Evolutionary conservation across 2,888 invertebrate genomes (phyloP).

Genomic region (Tipula confusa): DNA sequence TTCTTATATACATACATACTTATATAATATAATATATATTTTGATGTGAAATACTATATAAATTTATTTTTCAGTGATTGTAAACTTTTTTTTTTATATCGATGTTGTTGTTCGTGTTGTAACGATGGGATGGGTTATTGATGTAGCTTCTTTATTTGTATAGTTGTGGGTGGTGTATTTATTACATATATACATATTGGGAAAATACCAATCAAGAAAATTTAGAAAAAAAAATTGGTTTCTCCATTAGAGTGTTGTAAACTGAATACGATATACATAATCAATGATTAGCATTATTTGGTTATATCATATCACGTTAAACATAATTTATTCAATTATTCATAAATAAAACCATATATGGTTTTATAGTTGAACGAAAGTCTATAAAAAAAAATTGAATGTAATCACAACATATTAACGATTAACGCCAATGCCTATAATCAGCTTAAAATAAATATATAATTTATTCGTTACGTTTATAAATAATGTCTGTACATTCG

Average conservation of each 20-base stretch:
- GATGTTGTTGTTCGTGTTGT: background rate
- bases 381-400: background rate
- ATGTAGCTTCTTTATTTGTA: background rate
- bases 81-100: background rate
- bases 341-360: background rate
- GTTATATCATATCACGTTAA: background rate
- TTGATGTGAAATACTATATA: background rate
- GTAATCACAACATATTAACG: background rate
- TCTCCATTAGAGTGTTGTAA: background rate
- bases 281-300: background rate
- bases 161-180: background rate
- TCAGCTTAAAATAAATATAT: background rate
- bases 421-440: background rate
- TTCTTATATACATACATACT: too few species aligned
- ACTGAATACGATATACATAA: background rate
- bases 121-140: background rate
- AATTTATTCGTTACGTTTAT: background rate
- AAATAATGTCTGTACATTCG: background rate
- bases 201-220: background rate
- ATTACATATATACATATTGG: background rate
- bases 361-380: too few species aligned
- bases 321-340: slow-evolving; percentile 7
- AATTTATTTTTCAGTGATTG: background rate
- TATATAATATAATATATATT: background rate
- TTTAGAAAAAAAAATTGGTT: background rate